These are phyloP conservation scores for Erpornis zantholeuca DNA, from an alignment of 2,113 vertebrate species.

Conservation along the genomic window DNA sequence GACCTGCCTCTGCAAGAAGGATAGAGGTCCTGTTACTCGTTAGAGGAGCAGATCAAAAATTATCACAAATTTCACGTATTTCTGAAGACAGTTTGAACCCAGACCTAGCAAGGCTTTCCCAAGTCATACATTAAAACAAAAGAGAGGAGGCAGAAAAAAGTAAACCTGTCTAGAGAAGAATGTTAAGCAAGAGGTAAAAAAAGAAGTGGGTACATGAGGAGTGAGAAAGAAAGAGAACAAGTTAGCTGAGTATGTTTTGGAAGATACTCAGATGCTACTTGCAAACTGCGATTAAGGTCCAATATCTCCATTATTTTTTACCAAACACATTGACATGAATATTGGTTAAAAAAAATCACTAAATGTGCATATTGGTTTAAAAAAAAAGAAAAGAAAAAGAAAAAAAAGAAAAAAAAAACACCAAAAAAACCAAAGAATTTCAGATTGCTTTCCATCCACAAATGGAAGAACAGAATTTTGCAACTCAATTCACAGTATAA, in stretches of 20 bases:
- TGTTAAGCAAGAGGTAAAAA: not conserved
- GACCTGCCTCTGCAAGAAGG: not conserved
- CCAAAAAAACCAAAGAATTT: not conserved
- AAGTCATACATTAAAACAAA: not conserved
- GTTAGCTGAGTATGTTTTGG: not conserved
- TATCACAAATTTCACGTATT: not conserved
- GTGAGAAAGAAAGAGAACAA: not conserved
- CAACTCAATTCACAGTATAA: not conserved
- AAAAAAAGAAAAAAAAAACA: not conserved
- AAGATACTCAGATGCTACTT: not conserved
- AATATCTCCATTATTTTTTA: not conserved
- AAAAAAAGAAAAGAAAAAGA: not conserved
- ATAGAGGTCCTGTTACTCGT: not conserved
- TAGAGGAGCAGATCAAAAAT: not conserved
- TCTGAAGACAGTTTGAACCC: not conserved
- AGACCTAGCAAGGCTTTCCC: not conserved
- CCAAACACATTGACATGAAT: not conserved
- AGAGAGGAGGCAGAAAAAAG: not conserved
- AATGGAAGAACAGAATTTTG: not conserved
- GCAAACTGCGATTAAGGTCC: not conserved
- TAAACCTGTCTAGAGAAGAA: not conserved
- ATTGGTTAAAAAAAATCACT: not conserved
- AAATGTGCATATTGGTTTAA: accelerated
- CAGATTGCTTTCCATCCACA: not conserved
- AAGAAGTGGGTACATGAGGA: not conserved